Base-by-base conservation (phyloP, 1,140 invertebrate genomes). In the Sycophila sp. region DNA sequence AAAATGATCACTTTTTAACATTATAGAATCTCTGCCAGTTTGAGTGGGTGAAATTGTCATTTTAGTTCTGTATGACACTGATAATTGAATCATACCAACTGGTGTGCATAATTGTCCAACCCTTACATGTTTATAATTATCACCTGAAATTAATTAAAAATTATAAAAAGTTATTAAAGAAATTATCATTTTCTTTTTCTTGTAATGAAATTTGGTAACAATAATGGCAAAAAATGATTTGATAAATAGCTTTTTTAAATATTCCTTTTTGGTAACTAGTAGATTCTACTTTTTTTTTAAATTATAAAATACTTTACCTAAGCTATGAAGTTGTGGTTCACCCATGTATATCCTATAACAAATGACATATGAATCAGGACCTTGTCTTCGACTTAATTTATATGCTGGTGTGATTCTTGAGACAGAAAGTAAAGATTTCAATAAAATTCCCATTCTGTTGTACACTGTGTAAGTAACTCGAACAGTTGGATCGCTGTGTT, bases 1-100 rank as follows among this genome's bases (percentile, higher is more conserved):
- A 83, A 97, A 97, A 83, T 97, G 94, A 86, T 97, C 94, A 81
- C 95, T 96, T 79, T 97, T 96, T 2, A 96, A 80, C 88, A 96
- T 91, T 55, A 96, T 92, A 3, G 91, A 89, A 69, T 92, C 90
- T 63, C 89, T 89, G 47, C 89, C 89, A 10, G 89, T 88, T 60
- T 92, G 90, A 71, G 94, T 94, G 10, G 94, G 94, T 3, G 94
- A 93, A 79, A 96, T 94, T 2, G 94, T 94, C 87, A 96, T 91
- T 86, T 96, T 95, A 4, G 94, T 96, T 76, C 95, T 88, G 80
- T 96, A 97, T 0, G 91, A 91, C 11, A 96, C 91, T 10, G 91
- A 90, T 73, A 96, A 89, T 64, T 91, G 89, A 38, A 96, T 86
- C 1, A 91, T 94, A 15, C 95, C 95, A 64, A 93, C 88, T 30